Evolutionary conservation across 2,113 vertebrate species (phyloP).

Genomic region (Peromyscus polionotus): DNA sequence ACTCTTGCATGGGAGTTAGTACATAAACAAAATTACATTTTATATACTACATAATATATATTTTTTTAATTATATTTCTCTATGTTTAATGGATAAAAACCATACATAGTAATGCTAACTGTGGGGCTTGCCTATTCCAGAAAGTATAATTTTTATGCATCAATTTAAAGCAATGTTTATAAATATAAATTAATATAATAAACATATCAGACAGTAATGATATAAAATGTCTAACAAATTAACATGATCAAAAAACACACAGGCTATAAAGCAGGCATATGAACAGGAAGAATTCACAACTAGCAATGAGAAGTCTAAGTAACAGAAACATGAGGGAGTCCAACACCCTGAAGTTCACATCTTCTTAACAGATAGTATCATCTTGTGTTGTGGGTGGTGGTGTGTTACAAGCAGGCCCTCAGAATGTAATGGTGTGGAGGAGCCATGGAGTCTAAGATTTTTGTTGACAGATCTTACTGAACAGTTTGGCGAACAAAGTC

Average conservation of each 20-base stretch:
- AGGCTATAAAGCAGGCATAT: neutral
- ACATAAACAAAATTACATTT: neutral
- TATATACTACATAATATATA: neutral
- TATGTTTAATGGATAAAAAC: neutral
- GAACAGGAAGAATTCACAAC: conserved; percentile 1
- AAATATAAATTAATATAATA: conserved; percentile 5
- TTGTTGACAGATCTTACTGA: neutral
- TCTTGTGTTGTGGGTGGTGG: neutral
- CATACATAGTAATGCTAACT: neutral
- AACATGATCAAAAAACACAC: neutral
- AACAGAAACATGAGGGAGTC: neutral
- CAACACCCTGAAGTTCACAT: neutral
- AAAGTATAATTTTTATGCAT: neutral
- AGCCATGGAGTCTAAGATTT: neutral
- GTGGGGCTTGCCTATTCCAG: neutral
- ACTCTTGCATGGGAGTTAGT: conserved; percentile 16
- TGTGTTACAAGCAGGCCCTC: neutral
- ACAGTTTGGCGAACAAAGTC: neutral
- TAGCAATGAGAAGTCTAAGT: neutral
- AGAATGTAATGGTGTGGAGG: neutral
- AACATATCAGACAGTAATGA: neutral
- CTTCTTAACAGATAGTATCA: neutral
- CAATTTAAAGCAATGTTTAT: neutral
- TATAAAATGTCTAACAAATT: neutral
- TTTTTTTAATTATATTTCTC: neutral